phyloP scores from a whole-genome alignment of 1,140 invertebrate species.

The Battus philenor region DNA sequence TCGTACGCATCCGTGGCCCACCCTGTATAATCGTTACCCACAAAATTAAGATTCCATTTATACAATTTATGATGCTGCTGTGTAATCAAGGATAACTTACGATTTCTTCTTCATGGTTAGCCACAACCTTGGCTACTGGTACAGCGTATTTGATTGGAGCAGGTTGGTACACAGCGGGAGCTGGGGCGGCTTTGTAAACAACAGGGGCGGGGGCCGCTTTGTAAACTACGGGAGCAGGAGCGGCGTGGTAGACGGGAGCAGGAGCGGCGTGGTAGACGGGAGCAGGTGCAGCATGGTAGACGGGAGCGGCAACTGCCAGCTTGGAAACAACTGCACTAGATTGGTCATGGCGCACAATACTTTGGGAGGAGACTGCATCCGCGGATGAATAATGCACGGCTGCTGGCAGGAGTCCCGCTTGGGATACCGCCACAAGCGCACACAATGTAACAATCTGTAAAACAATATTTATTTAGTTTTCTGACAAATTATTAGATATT shows the following conservation, averaged over 20 bases:
- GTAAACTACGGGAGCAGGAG: conserved; percentile 45
- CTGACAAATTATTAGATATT: too few species aligned
- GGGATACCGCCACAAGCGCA: conserved; percentile 43
- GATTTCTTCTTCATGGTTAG: too few species aligned
- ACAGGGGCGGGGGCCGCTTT: too few species aligned
- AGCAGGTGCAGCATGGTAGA: conserved; percentile 32
- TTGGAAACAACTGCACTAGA: conserved; percentile 75
- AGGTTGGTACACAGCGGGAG: conserved; percentile 27
- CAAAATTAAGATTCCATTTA: too few species aligned
- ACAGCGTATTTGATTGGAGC: conserved; percentile 50
- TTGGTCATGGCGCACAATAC: conserved; percentile 47
- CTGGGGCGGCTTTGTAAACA: too few species aligned
- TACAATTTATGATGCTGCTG: too few species aligned
- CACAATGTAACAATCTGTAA: conserved; percentile 45
- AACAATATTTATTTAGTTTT: too few species aligned
- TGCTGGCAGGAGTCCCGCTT: conserved; percentile 45
- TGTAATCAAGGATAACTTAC: too few species aligned
- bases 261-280: too few species aligned
- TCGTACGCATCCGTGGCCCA: too few species aligned
- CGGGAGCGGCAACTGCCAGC: conserved; percentile 22
- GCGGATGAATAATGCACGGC: conserved; percentile 37
- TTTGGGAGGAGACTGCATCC: conserved; percentile 40
- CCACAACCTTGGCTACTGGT: conserved; percentile 59
- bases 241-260: conserved; percentile 42
- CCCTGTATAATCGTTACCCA: too few species aligned